Evolutionary conservation across 2,888 invertebrate species (phyloP), one percentile per base, ranked within the genome.

Genomic region (Eretmocerus hayati): DNA sequence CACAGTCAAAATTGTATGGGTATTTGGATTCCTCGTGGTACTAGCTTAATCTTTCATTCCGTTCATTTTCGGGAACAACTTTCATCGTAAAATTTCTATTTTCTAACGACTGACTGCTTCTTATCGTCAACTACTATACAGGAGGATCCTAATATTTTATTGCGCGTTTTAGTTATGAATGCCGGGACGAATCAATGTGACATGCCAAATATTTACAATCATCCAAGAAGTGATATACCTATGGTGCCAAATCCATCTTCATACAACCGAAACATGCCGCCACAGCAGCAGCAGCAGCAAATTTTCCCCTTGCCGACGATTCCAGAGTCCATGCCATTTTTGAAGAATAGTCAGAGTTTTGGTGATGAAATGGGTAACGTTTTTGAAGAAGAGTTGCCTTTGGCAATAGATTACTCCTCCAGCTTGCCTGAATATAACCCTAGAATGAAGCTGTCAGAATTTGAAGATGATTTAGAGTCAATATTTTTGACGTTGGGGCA

Each of bases 281-380:
- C 31, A 26, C 42, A 26, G 8, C 40, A 20, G 3, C 35, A 39
- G 2, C 41, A 31, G 4, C 45, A 22, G 2, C 40, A 22, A 16
- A 53, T 52, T 9, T 52, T 54, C 31, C 52, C 56, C 0, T 26
- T 61, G 19, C 55, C 63, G 4, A 46, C 64, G 21, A 39, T 63
- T 13, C 62, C 56, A 37, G 65, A 66, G 4, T 56, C 59, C 4
- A 46, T 62, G 15, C 57, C 64, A 4, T 65, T 62, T 42, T 46
- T 64, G 21, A 65, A 62, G 54, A 60, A 66, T 18, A 42, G 9
- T 16, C 53, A 45, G 15, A 44, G 26, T n/a, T 53, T 47, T 11
- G 45, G 9, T 19, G 50, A 53, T 21, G 67, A 67, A n/a, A 55
- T 30, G 15, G 6, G n/a, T 36, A 45, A 44, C 2, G 45, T 53